Evolutionary conservation across 2,888 invertebrate genomes (phyloP).

Genomic region (Norana najaformis): DNA sequence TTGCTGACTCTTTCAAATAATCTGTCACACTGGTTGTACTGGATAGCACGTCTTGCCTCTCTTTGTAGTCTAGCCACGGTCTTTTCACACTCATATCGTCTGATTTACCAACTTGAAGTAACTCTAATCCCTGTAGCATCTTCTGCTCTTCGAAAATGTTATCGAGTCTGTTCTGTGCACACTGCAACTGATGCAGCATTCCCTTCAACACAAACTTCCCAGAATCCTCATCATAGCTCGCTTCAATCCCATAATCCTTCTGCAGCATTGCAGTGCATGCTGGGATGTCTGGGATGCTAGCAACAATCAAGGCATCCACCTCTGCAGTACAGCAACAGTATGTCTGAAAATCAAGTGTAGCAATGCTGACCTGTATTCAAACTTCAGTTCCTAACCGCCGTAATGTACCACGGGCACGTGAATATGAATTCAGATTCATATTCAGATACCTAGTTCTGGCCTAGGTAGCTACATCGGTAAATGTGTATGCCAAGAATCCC

Average conservation of each 20-base stretch:
- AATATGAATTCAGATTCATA: neutral
- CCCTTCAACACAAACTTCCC: constrained; percentile 14
- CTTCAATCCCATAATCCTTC: neutral
- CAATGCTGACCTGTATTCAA: neutral
- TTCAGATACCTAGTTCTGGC: too few relatives aligned
- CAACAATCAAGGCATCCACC: neutral
- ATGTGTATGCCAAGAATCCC: too few relatives aligned
- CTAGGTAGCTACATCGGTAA: too few relatives aligned
- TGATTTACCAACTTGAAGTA: neutral
- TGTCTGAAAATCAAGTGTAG: neutral
- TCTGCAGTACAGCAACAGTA: constrained; percentile 9
- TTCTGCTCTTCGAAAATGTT: neutral
- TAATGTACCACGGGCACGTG: neutral
- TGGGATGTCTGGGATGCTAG: neutral
- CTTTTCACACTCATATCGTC: neutral
- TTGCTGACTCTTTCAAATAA: neutral
- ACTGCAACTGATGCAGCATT: neutral
- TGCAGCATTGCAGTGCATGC: neutral
- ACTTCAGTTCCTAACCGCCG: neutral
- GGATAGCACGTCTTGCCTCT: neutral
- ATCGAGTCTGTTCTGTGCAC: neutral
- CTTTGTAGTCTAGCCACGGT: neutral
- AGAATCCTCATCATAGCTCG: neutral
- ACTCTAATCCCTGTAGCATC: neutral
- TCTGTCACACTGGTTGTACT: neutral